A percentile compares a stretch with the other conserved stretches of the same genome.
Evolutionary conservation across 2,888 invertebrate genomes (phyloP).

Genomic region (Epirrhoe tristata): DNA sequence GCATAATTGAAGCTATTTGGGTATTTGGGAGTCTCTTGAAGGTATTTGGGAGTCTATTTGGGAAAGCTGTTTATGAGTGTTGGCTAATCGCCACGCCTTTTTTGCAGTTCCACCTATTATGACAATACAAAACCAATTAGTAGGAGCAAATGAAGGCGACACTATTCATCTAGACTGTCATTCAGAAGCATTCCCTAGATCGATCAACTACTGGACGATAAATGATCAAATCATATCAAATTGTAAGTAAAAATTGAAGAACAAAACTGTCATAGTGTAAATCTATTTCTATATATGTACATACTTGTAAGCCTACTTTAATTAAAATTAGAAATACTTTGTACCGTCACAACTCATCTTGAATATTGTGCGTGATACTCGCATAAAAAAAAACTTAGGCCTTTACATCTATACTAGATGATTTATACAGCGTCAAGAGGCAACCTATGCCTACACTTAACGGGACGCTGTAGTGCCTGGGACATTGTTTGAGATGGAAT

Average conservation of each 20-base stretch:
- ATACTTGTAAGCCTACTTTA: background rate
- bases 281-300: background rate
- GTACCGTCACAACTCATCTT: too few relatives aligned
- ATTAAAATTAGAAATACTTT: too few relatives aligned
- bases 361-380: too few relatives aligned
- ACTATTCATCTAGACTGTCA: slow-evolving; percentile 90
- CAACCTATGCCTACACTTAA: too few relatives aligned
- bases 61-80: background rate
- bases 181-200: slow-evolving; percentile 91
- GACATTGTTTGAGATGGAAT: too few relatives aligned
- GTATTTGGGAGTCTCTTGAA: background rate
- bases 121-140: slow-evolving; percentile 91
- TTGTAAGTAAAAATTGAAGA: slow-evolving; percentile 74
- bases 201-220: slow-evolving; percentile 92
- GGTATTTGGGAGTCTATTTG: too few relatives aligned
- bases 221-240: slow-evolving; percentile 89
- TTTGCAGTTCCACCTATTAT: slow-evolving; percentile 91
- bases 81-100: slow-evolving; percentile 29
- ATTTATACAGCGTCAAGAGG: too few relatives aligned
- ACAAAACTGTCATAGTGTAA: background rate
- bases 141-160: slow-evolving; percentile 89
- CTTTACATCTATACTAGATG: too few relatives aligned
- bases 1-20: too few relatives aligned
- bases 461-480: too few relatives aligned
- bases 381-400: too few relatives aligned